Evolutionary conservation across 2,113 vertebrate species (phyloP), one percentile per base, ranked within the genome.

Genomic region (Acrocephalus kingi): DNA sequence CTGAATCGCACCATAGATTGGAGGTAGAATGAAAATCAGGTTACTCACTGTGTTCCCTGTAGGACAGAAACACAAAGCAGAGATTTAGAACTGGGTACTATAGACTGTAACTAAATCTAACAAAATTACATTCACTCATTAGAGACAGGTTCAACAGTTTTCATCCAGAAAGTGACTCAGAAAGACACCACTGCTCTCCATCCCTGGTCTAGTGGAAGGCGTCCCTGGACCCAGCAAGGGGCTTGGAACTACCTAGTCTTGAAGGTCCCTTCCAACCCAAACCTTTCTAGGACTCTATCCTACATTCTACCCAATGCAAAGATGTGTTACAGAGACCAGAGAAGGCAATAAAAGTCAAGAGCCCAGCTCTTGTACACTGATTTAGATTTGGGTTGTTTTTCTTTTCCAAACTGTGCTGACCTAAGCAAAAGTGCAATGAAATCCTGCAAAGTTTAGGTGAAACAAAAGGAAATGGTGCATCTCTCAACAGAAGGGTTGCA

Each of bases 41-140:
- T 99, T 99, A 97, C 99, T 99, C 97, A 99, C 98, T 63, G 99
- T 99, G 98, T 99, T 99, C 99, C 99, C 99, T 99, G 97, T 22
- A 94, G 27, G 87, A 94, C 21, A 97, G 95, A 94, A 96, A 91
- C 4, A 43, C 90, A 83, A 87, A 96, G 22, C 55, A 95, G 16
- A 93, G 43, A 71, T 84, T 97, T 66, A 96, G 46, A 55, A 73
- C 10, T 49, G 48, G 39, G 51, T 45, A 87, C 24, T 7, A 48
- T 4, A 24, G 18, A 91, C 13, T 87, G 90, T 31, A 90, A 67
- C 88, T 37, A 69, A 89, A 20, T 76, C 81, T 51, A 85, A 80
- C 13, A 49, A 63, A 96, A 64, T 64, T 37, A 55, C 25, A 93
- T 80, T 77, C 28, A 8, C 5, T 33, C 63, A 37, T 72, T 45